Conservation (phyloP, 2,797 vertebrate species). For the Remorina albescens region DNA sequence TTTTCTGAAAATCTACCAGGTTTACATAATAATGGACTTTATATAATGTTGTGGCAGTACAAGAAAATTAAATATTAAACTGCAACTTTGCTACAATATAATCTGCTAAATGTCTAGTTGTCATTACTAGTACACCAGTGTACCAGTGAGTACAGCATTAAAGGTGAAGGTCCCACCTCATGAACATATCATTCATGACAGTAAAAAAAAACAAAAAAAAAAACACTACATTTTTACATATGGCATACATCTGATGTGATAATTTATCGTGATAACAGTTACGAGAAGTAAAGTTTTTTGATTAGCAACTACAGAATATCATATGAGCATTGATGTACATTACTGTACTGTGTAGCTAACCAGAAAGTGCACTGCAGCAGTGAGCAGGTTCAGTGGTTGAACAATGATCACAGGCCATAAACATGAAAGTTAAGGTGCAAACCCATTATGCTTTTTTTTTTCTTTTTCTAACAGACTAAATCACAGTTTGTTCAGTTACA, state of each 20-base stretch:
- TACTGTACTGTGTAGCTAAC: constrained; percentile 59
- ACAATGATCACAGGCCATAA: constrained; percentile 78
- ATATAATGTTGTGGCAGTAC: constrained; percentile 48
- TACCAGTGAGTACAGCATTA: constrained; percentile 57
- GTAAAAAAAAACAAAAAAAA: constrained; percentile 44
- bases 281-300: constrained; percentile 69
- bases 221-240: constrained; percentile 48
- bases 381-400: constrained; percentile 64
- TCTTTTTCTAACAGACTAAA: constrained; percentile 49
- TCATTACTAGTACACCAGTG: constrained; percentile 67
- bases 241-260: constrained; percentile 55
- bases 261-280: constrained; percentile 55
- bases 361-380: constrained; percentile 69
- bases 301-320: constrained; percentile 40
- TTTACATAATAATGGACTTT: constrained; percentile 34
- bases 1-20: constrained; percentile 32
- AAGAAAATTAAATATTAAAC: constrained; percentile 54
- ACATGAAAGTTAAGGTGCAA: constrained; percentile 75
- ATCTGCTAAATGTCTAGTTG: constrained; percentile 42
- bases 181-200: constrained; percentile 32
- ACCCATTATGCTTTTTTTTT: constrained; percentile 40
- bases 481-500: constrained; percentile 66
- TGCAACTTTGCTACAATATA: constrained; percentile 37
- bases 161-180: constrained; percentile 28
- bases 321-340: constrained; percentile 48